Evolutionary conservation across 2,888 invertebrate genomes (phyloP).

Genomic region (Tholera decimalis): DNA sequence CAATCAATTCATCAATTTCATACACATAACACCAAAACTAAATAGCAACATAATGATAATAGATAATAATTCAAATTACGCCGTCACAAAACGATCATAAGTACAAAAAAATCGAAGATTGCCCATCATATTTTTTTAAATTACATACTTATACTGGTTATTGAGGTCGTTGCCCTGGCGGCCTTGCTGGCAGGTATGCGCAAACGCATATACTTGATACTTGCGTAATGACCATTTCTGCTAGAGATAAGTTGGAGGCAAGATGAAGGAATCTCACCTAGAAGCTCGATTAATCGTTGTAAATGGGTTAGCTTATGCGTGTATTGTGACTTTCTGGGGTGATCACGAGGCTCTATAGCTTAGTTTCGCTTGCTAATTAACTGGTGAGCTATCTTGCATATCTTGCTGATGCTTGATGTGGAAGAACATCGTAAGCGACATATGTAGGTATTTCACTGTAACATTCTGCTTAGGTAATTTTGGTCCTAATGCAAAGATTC

Average conservation of each 20-base stretch:
- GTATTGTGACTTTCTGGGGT: neutral
- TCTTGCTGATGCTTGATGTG: too few species aligned
- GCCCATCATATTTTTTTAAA: constrained; percentile 53
- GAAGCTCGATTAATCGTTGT: constrained; percentile 22
- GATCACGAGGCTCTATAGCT: constrained; percentile 11
- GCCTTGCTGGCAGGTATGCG: constrained; percentile 63
- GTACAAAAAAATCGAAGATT: constrained; percentile 61
- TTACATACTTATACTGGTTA: constrained; percentile 53
- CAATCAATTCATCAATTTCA: constrained; percentile 31
- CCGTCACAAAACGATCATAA: constrained; percentile 42
- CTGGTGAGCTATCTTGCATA: neutral
- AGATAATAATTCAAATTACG: constrained; percentile 50
- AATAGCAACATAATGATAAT: constrained; percentile 39
- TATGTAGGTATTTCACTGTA: too few species aligned
- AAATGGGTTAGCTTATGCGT: constrained; percentile 19
- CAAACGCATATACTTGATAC: constrained; percentile 61
- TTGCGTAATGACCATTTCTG: constrained; percentile 66
- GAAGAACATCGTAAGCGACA: too few species aligned
- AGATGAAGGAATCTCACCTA: constrained; percentile 30
- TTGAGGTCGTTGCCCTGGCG: constrained; percentile 52
- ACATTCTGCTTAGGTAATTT: too few species aligned
- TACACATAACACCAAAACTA: constrained; percentile 48
- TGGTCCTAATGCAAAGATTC: too few species aligned
- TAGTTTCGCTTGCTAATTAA: constrained; percentile 17
- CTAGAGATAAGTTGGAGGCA: constrained; percentile 31